Base-by-base conservation (phyloP, 2,113 vertebrate genomes). In the Arizona elegans region DNA sequence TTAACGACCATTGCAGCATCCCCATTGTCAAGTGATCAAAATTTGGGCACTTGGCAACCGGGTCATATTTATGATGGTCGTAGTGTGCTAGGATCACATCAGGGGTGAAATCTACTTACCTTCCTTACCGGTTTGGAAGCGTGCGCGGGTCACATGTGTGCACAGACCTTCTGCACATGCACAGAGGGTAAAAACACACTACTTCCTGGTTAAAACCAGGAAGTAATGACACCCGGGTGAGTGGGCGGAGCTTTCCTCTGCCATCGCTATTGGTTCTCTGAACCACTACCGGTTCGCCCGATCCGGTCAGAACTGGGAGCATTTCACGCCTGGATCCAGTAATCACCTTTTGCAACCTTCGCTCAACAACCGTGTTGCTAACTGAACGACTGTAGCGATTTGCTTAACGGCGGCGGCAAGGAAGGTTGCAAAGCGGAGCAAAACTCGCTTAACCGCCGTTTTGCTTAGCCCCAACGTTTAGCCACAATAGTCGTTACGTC, bases 401-500 rank as follows among this genome's bases (percentile, higher is more conserved):
- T 0, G 2, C 5, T 70, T 62, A 10, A 59, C 9, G 9, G 3
- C 0, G 24, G 23, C 24, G 0, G 62, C 11, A 7, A 70, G 65
- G 6, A 33, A 70, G 29, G 5, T 33, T 13, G 2, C 65, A 17
- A n/a, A 33, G 13, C 7, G 5, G 12, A 33, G 29, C 29, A 15
- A 70, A 70, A 15, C 29, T 12, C 12, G 3, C 65, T 33, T 7
- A n/a, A 33, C 65, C 13, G 0, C 13, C 15, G 65, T 70, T 13
- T n/a, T 15, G 29, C 65, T 70, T n/a, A 70, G 13, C 29, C n/a
- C 6, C 10, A n/a, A 65, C 10, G 0, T 70, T 33, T 2, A 29
- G 65, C 5, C 29, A 0, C 1, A 2, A 29, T 15, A 1, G n/a
- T 33, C 0, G 3, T 2, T 13, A 33, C 15, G 5, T 43, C 38